phyloP scores from a whole-genome alignment of 2,888 invertebrate species.

The Tinea trinotella region DNA sequence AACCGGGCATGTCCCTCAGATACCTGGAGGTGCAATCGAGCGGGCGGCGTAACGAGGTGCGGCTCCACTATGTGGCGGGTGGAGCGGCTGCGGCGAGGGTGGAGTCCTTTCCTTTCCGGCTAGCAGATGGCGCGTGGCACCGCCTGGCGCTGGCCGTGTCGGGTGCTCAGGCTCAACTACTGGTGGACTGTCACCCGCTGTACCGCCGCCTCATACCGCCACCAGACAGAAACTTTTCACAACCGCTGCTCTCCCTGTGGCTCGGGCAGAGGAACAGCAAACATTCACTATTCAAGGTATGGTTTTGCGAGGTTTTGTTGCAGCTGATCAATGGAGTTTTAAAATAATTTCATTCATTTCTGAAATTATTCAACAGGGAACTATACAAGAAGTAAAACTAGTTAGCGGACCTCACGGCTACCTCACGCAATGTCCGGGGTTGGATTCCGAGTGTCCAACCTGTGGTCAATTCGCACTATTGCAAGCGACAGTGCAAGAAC shows the following conservation, averaged over 20 bases:
- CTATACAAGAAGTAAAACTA: slow-evolving; percentile 89
- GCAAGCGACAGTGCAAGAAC: slow-evolving; percentile 85
- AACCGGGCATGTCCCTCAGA: slow-evolving; percentile 62
- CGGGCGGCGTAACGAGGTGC: slow-evolving; percentile 88
- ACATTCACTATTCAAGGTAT: slow-evolving; percentile 91
- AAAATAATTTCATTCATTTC: not conserved
- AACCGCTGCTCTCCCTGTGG: slow-evolving; percentile 84
- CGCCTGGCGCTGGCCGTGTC: slow-evolving; percentile 87
- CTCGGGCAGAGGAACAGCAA: slow-evolving; percentile 89
- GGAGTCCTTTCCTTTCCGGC: slow-evolving; percentile 89
- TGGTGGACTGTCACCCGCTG: slow-evolving; percentile 89
- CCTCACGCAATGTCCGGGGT: slow-evolving; percentile 87
- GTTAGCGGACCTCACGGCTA: slow-evolving; percentile 90
- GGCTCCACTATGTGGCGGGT: slow-evolving; percentile 84
- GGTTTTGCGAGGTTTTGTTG: no score
- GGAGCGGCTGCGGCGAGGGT: slow-evolving; percentile 74
- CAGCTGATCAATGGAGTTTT: no score
- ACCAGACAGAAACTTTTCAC: slow-evolving; percentile 83
- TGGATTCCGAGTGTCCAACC: slow-evolving; percentile 90
- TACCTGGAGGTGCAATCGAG: slow-evolving; percentile 94
- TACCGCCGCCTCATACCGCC: slow-evolving; percentile 85
- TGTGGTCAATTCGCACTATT: slow-evolving; percentile 91
- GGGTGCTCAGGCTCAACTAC: slow-evolving; percentile 85
- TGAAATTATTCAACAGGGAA: slow-evolving; percentile 75
- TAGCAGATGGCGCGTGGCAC: slow-evolving; percentile 93